Base-by-base conservation (phyloP, 2,797 vertebrate species). In the Oreochromis mossambicus region DNA sequence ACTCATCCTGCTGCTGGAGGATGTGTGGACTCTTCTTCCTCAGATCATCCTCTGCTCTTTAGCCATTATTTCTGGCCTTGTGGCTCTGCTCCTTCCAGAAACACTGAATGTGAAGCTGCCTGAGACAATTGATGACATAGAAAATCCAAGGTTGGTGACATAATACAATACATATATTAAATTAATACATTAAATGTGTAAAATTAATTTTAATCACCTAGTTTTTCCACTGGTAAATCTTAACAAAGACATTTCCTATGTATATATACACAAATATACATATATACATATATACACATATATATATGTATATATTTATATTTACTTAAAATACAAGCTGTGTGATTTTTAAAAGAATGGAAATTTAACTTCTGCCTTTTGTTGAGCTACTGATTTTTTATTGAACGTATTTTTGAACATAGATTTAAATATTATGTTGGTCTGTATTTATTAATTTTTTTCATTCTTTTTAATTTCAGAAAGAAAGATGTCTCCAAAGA, bases 111-210 rank as follows among this genome's bases (percentile, higher is more conserved):
- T 2, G 2, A 89, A 66, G 54, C 95, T 98, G 56, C 97, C 97
- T 0, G 97, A 99, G 92, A 97, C 97, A 9, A 96, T 98, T 2
- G 96, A 97, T 26, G 97, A 98, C n/a, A 43, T 98, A 1, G 97
- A 98, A 81, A 89, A 92, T 56, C 86, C 88, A 2, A 94, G 90
- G 97, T 97, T 66, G 9, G 48, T 78, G 5, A 68, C 80, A 7
- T 0, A 24, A 21, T 8, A 8, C 1, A 5, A 14, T 3, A 29
- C n/a, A 82, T 13, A 13, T 6, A 4, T 8, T 66, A 38, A 68
- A 83, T 5, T 0, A 17, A 15, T 7, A 8, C 2, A 4, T 12
- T 5, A 1, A 21, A 1, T 19, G 5, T 54, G 5, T 2, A 10
- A 36, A 76, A 9, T 32, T 1, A 6, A 12, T 17, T n/a, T 29